phyloP scores from a whole-genome alignment of 1,140 invertebrate genomes.

The Zaprionus tsacasi region DNA sequence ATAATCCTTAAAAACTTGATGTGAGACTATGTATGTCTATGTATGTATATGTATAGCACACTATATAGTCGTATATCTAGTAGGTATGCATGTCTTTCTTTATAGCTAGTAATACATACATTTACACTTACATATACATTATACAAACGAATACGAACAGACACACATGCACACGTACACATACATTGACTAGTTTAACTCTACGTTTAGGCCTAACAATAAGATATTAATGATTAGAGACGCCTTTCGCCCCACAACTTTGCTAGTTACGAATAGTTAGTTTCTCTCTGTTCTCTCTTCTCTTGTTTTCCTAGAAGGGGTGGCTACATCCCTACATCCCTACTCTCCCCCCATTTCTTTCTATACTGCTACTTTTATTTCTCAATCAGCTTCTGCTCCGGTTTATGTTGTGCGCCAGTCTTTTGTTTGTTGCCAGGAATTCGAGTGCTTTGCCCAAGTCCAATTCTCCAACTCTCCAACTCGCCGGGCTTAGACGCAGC shows the following conservation, averaged over 20 bases:
- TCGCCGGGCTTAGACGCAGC: conserved; percentile 88
- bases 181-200: conserved; percentile 65
- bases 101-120: conserved; percentile 65
- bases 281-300: conserved; percentile 14
- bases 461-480: not conserved
- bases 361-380: conserved; percentile 11
- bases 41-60: too few relatives aligned
- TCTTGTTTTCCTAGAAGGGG: conserved; percentile 2
- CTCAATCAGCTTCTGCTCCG: conserved; percentile 10
- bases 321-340: not conserved
- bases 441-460: conserved; percentile 18
- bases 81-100: conserved; percentile 14
- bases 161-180: conserved; percentile 61
- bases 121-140: conserved; percentile 73
- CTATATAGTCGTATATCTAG: not conserved
- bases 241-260: conserved; percentile 25
- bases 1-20: conserved; percentile 6
- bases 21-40: conserved; percentile 37
- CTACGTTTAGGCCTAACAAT: conserved; percentile 47
- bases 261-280: conserved; percentile 42
- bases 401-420: conserved; percentile 76
- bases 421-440: conserved; percentile 74
- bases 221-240: conserved; percentile 41
- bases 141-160: conserved; percentile 67
- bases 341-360: conserved; percentile 26